Percentiles rank a stretch among this genome's conserved stretches.
These are phyloP conservation scores for Podargus strigoides DNA, from an alignment of 2,797 vertebrate species.

Conservation along the genomic window DNA sequence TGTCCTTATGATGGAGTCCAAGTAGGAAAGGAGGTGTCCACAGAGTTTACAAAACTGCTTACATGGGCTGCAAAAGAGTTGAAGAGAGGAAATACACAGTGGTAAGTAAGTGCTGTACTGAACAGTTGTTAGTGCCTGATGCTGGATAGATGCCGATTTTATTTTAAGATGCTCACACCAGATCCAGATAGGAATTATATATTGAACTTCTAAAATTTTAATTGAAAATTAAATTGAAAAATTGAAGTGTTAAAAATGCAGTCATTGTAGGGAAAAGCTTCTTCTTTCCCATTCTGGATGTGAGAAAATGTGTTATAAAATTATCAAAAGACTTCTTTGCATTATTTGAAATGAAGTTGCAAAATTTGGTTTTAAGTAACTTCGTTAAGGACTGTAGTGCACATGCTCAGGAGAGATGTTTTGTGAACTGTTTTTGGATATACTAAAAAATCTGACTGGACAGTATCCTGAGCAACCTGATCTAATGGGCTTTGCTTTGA, in stretches of 20 bases:
- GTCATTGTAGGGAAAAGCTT: background rate
- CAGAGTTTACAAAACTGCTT: background rate
- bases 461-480: background rate
- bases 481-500: background rate
- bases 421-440: background rate
- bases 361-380: background rate
- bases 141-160: background rate
- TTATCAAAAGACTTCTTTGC: background rate
- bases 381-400: background rate
- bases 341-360: background rate
- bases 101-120: background rate
- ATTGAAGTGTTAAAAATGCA: background rate
- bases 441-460: background rate
- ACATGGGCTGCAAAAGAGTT: fast-evolving
- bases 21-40: background rate
- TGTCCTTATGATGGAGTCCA: background rate
- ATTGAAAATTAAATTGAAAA: background rate
- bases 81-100: background rate
- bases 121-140: background rate
- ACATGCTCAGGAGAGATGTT: background rate
- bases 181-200: background rate
- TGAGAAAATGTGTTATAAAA: background rate
- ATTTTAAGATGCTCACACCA: background rate
- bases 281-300: background rate
- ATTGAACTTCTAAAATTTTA: background rate